A percentile compares a stretch with the other conserved stretches of the same genome.
These are phyloP conservation scores for Cyphomyrmex costatus DNA, from an alignment of 1,140 invertebrate species.

Conservation along the genomic window DNA sequence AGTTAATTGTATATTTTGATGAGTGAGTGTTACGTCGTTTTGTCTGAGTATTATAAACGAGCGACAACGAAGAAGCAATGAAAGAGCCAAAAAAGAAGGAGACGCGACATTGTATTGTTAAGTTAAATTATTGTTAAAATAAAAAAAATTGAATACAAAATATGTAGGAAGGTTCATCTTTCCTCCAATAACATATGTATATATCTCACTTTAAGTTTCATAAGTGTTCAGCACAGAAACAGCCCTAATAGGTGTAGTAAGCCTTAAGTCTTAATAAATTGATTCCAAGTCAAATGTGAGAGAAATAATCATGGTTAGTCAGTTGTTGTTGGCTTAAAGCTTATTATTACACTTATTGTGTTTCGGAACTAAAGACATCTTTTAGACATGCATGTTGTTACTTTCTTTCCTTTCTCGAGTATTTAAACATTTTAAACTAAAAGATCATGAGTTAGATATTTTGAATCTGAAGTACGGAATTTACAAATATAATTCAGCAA, in stretches of 20 bases:
- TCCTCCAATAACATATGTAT: not conserved
- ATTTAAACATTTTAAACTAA: not conserved
- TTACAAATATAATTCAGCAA: slow-evolving; percentile 17
- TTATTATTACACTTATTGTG: too few relatives aligned
- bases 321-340: too few relatives aligned
- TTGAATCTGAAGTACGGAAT: not conserved
- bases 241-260: too few relatives aligned
- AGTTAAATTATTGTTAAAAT: not conserved
- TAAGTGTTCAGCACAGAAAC: too few relatives aligned
- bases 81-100: not conserved
- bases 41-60: not conserved
- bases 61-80: not conserved
- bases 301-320: too few relatives aligned
- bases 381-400: too few relatives aligned
- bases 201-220: too few relatives aligned
- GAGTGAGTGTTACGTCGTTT: not conserved
- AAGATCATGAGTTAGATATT: not conserved
- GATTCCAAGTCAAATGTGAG: too few relatives aligned
- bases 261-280: too few relatives aligned
- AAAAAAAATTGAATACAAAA: not conserved
- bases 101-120: not conserved
- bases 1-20: not conserved
- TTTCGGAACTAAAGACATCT: too few relatives aligned
- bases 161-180: too few relatives aligned
- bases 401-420: not conserved